Evolutionary conservation across 2,797 vertebrate species (phyloP), one percentile per base, ranked within the genome.

Genomic region (Coranthus polyacanthus): DNA sequence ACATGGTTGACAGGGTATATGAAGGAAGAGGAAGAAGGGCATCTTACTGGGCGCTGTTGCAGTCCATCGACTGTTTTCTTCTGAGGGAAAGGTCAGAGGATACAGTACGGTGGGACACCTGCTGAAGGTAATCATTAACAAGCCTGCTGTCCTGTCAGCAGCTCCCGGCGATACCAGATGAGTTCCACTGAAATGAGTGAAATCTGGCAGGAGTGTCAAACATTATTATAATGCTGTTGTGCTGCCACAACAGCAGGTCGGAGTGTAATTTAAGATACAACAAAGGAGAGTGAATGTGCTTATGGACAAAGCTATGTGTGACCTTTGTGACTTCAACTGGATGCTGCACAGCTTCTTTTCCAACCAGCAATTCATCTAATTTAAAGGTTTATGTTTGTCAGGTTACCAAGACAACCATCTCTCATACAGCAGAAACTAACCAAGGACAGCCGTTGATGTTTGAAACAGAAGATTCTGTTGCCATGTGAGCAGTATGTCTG

Each of bases 11-110:
- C 43, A 17, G 60, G 67, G 71, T 70, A 77, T 55, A 78, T 76
- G 69, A 74, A 65, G 72, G 63, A 53, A 43, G 47, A 53, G 71
- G 68, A 74, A 68, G 74, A 66, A 81, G 86, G 86, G 56, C 70
- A 84, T 86, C 90, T 85, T 72, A 87, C 92, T 90, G 88, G 69
- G 90, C 89, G 29, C 91, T 78, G 91, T 46, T 90, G 89, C 84
- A 88, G 85, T 90, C 88, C 88, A 94, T 94, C 68, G 92, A 94
- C 91, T 92, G 89, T 88, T 90, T 89, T 89, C 88, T 92, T 90
- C 82, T 73, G 85, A 91, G 82, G 72, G 87, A 94, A 94, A 94
- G 92, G 93, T 94, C 92, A 91, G 86, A 88, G 80, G 91, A 91
- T 89, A 78, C 71, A 85, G 70, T 87, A 78, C 49, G 75, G 70